These are phyloP conservation scores for Helicoverpa armigera DNA, from an alignment of 1,140 invertebrate species.

Conservation along the genomic window DNA sequence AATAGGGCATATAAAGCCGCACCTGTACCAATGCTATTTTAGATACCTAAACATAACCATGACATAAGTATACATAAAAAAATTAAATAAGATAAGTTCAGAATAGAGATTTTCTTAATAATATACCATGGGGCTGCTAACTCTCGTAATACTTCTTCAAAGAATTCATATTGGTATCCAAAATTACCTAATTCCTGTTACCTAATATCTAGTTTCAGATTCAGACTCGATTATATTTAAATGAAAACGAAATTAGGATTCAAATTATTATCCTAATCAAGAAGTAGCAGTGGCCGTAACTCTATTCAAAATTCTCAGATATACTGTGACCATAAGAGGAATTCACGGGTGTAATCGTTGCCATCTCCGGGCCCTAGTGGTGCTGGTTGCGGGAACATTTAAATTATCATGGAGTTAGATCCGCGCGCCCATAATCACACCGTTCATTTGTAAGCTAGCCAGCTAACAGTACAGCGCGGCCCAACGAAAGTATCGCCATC, in stretches of 20 bases:
- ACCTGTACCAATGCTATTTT: too few species aligned
- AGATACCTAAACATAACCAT: too few species aligned
- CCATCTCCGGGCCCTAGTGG: slow-evolving; percentile 66
- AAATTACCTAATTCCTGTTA: too few species aligned
- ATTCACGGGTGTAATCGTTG: slow-evolving; percentile 73
- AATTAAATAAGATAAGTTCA: too few species aligned
- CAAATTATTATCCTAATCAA: slow-evolving; percentile 42
- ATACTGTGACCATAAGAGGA: slow-evolving; percentile 72
- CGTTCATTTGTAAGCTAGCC: slow-evolving; percentile 81
- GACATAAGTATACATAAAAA: too few species aligned
- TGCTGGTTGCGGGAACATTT: slow-evolving; percentile 78
- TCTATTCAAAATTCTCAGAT: slow-evolving; percentile 73
- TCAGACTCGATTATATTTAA: neutral
- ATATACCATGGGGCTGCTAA: too few species aligned
- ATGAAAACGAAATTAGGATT: slow-evolving; percentile 15
- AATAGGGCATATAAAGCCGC: too few species aligned
- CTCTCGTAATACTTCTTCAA: too few species aligned
- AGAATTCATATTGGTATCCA: too few species aligned
- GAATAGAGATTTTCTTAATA: too few species aligned
- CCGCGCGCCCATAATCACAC: slow-evolving; percentile 78
- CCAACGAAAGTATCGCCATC: slow-evolving; percentile 80
- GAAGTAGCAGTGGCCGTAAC: slow-evolving; percentile 65
- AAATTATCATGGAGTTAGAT: slow-evolving; percentile 82
- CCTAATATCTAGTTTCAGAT: too few species aligned
- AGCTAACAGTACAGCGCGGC: slow-evolving; percentile 75